Evolutionary conservation across 1,140 invertebrate genomes (phyloP), one percentile per base, ranked within the genome.

Genomic region (Eumeta japonica): DNA sequence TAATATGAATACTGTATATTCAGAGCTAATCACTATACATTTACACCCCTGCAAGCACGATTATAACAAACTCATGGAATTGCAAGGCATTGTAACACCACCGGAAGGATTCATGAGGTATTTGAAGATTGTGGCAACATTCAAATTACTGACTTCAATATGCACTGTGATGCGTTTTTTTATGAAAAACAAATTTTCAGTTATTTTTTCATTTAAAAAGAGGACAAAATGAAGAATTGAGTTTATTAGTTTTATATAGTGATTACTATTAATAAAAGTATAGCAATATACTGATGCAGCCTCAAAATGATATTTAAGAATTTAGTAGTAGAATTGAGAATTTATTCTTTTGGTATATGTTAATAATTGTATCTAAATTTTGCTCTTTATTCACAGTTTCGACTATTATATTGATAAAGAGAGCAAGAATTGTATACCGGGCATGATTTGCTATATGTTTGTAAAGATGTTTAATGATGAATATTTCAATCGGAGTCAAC

Each of bases 361-460:
- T n/a, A n/a, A n/a, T n/a, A n/a, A n/a, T n/a, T n/a, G n/a, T n/a
- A n/a, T n/a, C n/a, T n/a, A n/a, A n/a, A n/a, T n/a, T n/a, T n/a
- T n/a, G n/a, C n/a, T n/a, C n/a, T 38, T 33, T 16, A 2, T 28
- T 51, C 50, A 27, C 50, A 81, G 78, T 28, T 80, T 68, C 54
- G 60, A 71, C 33, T 81, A 72, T 57, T 78, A 81, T 53, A 68
- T 80, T 9, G 62, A 65, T 39, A 60, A 70, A 13, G 64, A 67
- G 13, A 67, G 55, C 35, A 53, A 55, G 32, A 59, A 67, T 10
- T 59, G 71, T 10, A 74, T 79, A 65, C 64, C 78, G 0, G 68
- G 73, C 4, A 59, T 78, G 3, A 47, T 70, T 1, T 62, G 74
- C 29, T 63, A 75, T 43, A 79, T 80, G 79, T 64, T 74, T 29